phyloP scores from a whole-genome alignment of 2,888 invertebrate species.

The Drosophila barbarae region DNA sequence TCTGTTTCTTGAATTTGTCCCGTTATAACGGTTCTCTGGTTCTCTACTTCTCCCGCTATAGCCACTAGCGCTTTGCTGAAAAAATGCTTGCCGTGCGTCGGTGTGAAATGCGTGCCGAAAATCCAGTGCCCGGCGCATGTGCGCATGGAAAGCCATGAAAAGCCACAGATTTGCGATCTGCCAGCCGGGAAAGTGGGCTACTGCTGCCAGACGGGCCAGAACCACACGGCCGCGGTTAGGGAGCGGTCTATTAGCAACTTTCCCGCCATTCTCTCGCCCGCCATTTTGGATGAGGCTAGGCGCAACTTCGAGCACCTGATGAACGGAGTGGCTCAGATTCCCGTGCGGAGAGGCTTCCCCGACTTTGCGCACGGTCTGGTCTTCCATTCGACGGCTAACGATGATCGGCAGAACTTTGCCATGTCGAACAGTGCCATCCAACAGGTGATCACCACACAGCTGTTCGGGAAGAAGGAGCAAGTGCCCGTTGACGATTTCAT shows the following conservation, averaged over 20 bases:
- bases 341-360: conserved; percentile 77
- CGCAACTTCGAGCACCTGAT: conserved; percentile 78
- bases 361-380: conserved; percentile 77
- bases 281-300: conserved; percentile 74
- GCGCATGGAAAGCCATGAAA: conserved; percentile 72
- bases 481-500: conserved; percentile 77
- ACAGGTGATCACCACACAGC: conserved; percentile 81
- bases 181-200: conserved; percentile 81
- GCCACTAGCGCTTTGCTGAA: conserved; percentile 52
- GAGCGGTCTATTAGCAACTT: conserved; percentile 33
- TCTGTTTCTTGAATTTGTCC: not conserved
- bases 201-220: conserved; percentile 84
- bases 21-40: conserved; percentile 18
- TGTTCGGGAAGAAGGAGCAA: conserved; percentile 80
- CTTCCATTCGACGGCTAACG: conserved; percentile 76
- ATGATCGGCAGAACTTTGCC: conserved; percentile 79
- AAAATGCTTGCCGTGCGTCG: conserved; percentile 79
- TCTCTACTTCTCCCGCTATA: not conserved
- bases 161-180: conserved; percentile 82
- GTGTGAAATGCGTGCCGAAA: conserved; percentile 82
- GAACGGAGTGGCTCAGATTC: conserved; percentile 73
- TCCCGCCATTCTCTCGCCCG: conserved; percentile 51
- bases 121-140: conserved; percentile 86
- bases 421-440: conserved; percentile 81
- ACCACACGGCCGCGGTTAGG: conserved; percentile 80